These are phyloP conservation scores for Rhinella marina DNA, from an alignment of 2,797 vertebrate species.

Conservation along the genomic window DNA sequence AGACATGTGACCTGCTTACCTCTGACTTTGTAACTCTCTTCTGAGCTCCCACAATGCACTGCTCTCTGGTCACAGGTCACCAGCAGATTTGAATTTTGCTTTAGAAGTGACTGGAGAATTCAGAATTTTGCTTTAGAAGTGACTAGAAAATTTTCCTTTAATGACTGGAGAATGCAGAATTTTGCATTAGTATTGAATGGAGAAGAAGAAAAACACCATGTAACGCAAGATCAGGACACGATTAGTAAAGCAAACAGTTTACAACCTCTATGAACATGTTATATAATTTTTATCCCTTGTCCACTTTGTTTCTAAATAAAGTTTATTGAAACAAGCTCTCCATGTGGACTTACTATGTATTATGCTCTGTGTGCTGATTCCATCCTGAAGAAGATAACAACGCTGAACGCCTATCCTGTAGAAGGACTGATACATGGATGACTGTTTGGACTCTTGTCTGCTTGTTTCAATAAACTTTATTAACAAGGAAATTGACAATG, in stretches of 20 bases:
- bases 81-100: neutral
- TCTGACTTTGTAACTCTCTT: too few species aligned
- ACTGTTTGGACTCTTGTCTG: neutral
- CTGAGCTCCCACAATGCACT: neutral
- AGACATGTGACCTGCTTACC: neutral
- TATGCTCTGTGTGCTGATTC: neutral
- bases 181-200: neutral
- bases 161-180: neutral
- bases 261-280: neutral
- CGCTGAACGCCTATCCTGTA: too few species aligned
- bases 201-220: neutral
- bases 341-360: neutral
- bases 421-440: too few species aligned
- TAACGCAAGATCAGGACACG: neutral
- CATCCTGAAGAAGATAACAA: too few species aligned
- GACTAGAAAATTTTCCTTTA: neutral
- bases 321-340: neutral
- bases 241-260: neutral
- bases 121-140: neutral
- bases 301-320: neutral
- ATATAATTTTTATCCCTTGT: neutral
- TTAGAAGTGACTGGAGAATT: neutral
- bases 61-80: neutral
- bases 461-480: slow-evolving; percentile 16
- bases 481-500: neutral